Evolutionary conservation across 2,888 invertebrate genomes (phyloP), one percentile per base, ranked within the genome.

Genomic region (Calliscelio sp.): DNA sequence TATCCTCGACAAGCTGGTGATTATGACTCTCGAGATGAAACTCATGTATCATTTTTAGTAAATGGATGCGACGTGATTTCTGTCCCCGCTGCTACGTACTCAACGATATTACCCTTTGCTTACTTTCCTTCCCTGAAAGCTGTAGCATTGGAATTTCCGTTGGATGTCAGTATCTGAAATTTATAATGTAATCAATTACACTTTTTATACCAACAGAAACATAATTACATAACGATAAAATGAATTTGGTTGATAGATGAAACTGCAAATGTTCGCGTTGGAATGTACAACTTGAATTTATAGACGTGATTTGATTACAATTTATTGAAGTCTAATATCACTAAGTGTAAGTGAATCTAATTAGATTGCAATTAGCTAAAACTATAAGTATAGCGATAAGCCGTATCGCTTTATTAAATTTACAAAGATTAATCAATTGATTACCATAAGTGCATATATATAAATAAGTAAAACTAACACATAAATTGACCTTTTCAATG

Each of bases 61-160:
- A 92, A 93, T 86, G 93, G 93, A 14, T 91, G 91, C 61, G 91
- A 92, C 65, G 87, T 91, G 63, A 89, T 91, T 25, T 88, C 90
- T 25, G 93, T 94, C 28, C 93, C 94, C 3, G 93, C 93, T 2
- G 91, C 97, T 94, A 95, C 95, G 32, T 97, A 97, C 93, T 96
- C 97, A 83, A 95, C 97, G 0, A 95, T 97, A 46, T 93, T 97
- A 79, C 97, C 97, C 66, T 96, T 96, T 92, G 96, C 95, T 38
- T 96, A 96, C 90, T 94, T 97, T 32, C 95, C 96, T 1, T 95
- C 95, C 86, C 92, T 97, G 86, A 95, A 96, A 88, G 95, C 97
- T 10, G 94, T 96, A 53, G 96, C 96, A 1, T 93, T 97, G 66
- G 96, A 97, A 85, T 94, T 97, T 89, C 97, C 97, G 11, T 92